Evolutionary conservation across 2,888 invertebrate species (phyloP), one percentile per base, ranked within the genome.

Genomic region (Tribolium freemani): DNA sequence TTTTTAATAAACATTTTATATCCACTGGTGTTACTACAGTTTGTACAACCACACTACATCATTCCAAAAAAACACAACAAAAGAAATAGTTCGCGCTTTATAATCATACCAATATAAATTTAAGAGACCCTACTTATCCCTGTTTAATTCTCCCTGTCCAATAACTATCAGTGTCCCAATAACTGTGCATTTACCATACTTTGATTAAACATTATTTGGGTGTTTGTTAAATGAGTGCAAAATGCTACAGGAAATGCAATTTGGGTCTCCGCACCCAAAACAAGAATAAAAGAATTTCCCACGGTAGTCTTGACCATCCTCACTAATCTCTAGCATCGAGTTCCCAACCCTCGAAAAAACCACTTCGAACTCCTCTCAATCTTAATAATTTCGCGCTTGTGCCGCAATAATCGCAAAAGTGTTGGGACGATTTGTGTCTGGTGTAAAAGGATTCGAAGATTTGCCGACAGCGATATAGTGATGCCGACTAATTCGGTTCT

Each of bases 381-480:
- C 31, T 56, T 31, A 10, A 48, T 48, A 48, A 56, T 56, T 56
- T 26, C 56, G 56, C 56, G 56, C 56, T 56, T 56, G 54, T 54
- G 54, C 26, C 26, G 26, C 3, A 38, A 38, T 38, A 38, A n/a
- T 38, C 1, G 38, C 38, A 38, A 38, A 38, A 38, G 38, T 38
- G 38, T 38, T 38, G 38, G 38, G 38, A 38, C 9, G 26, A 26
- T 26, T 26, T 1, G 26, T 3, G 21, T 21, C 21, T 21, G 26
- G 26, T 26, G 38, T 38, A 71, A 70, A 69, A 71, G 69, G 64
- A 73, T 73, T 78, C 69, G 56, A 71, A 76, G 77, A 77, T 79
- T 78, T 77, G 81, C 81, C 81, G 81, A 81, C 79, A 80, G 80
- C 80, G 78, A 80, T 81, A 78, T 53, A 70, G 46, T 71, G 76